phyloP scores from a whole-genome alignment of 2,113 vertebrate species.

The Nannobrachium achirus region DNA sequence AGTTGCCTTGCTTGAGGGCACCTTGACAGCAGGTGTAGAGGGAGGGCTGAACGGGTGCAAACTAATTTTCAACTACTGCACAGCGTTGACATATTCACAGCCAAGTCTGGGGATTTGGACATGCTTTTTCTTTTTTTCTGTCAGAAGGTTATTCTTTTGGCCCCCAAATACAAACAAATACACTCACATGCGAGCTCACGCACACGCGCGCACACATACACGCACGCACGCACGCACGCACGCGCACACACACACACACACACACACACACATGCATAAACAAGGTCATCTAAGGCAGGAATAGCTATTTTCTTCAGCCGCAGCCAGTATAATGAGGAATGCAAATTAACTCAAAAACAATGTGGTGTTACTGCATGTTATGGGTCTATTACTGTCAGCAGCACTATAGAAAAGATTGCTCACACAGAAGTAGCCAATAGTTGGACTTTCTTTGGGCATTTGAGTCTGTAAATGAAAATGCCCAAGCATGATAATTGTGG shows the following conservation, averaged over 20 bases:
- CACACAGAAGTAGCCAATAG: background rate
- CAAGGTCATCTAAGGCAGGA: background rate
- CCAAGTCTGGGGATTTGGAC: background rate
- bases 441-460: constrained; percentile 64
- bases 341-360: no score
- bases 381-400: constrained; percentile 62
- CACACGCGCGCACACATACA: background rate
- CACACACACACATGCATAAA: background rate
- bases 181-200: background rate
- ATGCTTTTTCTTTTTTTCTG: no score
- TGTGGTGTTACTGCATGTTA: background rate
- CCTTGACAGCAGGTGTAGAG: constrained; percentile 30
- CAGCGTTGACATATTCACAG: background rate
- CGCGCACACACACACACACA: background rate
- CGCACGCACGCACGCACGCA: background rate
- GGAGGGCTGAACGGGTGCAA: constrained; percentile 11
- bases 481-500: background rate
- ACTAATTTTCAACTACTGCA: background rate
- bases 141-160: no score
- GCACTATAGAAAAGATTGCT: constrained; percentile 25
- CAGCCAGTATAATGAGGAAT: constrained; percentile 58
- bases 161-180: no score
- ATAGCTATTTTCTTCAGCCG: constrained; percentile 26
- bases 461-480: constrained; percentile 55
- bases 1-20: constrained; percentile 43